phyloP scores from a whole-genome alignment of 1,140 invertebrate species.

The Nephila pilipes region DNA sequence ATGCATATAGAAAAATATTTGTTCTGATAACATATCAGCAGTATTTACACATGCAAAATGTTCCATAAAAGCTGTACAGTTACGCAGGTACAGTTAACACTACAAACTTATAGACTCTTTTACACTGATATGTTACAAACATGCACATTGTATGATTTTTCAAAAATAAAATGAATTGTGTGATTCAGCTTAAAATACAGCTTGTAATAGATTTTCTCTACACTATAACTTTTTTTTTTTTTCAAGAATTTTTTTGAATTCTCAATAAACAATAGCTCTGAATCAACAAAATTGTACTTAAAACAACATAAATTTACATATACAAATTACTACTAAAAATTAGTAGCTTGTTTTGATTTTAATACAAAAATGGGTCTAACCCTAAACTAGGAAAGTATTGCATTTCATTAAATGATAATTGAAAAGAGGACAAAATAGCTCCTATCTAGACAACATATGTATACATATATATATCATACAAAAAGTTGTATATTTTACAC shows the following conservation, averaged over 20 bases:
- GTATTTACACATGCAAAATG: slow-evolving; percentile 62
- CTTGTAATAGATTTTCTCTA: not conserved
- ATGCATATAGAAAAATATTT: slow-evolving; percentile 74
- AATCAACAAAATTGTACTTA: slow-evolving; percentile 61
- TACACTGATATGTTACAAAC: slow-evolving; percentile 76
- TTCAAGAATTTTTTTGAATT: not conserved
- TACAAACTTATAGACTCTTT: slow-evolving; percentile 65
- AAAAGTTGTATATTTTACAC: slow-evolving; percentile 30
- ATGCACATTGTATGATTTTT: slow-evolving; percentile 58
- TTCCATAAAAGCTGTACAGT: slow-evolving; percentile 67
- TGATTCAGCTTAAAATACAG: slow-evolving; percentile 40
- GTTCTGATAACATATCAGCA: slow-evolving; percentile 74
- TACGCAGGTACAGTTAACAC: slow-evolving; percentile 58
- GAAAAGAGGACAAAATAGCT: not conserved
- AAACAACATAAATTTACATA: slow-evolving; percentile 37
- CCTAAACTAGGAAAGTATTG: slow-evolving; percentile 31
- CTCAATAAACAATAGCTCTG: slow-evolving; percentile 41
- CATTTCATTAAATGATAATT: not conserved
- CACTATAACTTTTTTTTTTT: not conserved
- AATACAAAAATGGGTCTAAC: slow-evolving; percentile 28
- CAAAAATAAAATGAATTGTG: slow-evolving; percentile 60
- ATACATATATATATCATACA: slow-evolving; percentile 18
- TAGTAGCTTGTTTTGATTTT: slow-evolving; percentile 55
- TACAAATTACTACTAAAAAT: slow-evolving; percentile 9
- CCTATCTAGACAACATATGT: not conserved